Percentiles rank a stretch among this genome's conserved stretches.
phyloP scores from a whole-genome alignment of 2,113 vertebrate species.

The Apteryx mantelli region DNA sequence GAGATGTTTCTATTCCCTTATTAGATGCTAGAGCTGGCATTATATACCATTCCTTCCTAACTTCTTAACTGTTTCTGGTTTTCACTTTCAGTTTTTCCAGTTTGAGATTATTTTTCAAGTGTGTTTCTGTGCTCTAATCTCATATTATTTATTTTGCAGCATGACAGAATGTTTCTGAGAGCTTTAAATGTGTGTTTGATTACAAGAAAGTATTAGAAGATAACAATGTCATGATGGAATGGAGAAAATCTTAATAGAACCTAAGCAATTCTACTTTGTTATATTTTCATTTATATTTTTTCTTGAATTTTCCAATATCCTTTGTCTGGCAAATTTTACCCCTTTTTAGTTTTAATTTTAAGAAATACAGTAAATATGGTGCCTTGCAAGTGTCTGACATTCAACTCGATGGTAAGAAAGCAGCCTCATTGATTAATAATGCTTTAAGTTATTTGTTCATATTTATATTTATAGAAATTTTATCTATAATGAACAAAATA shows the following conservation, averaged over 20 bases:
- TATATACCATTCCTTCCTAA: neutral
- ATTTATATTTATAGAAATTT: neutral
- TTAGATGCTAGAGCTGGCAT: neutral
- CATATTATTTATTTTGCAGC: neutral
- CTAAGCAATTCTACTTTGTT: neutral
- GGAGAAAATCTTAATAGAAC: neutral
- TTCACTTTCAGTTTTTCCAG: neutral
- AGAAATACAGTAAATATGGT: neutral
- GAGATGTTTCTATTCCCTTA: accelerated
- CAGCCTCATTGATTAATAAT: neutral
- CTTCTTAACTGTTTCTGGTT: accelerated
- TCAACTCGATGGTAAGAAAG: neutral
- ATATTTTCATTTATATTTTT: neutral
- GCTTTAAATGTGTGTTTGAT: neutral
- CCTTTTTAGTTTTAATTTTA: neutral
- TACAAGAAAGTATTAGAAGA: neutral
- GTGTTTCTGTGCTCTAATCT: neutral
- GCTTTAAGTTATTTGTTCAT: neutral
- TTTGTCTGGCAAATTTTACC: neutral
- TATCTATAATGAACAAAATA: neutral
- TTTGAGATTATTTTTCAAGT: neutral
- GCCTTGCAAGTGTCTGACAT: neutral
- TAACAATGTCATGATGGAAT: neutral
- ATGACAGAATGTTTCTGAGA: neutral
- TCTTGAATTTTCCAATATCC: neutral